Evolutionary conservation across 1,140 invertebrate species (phyloP).

Genomic region (Pseudomyrmex flavicornis): DNA sequence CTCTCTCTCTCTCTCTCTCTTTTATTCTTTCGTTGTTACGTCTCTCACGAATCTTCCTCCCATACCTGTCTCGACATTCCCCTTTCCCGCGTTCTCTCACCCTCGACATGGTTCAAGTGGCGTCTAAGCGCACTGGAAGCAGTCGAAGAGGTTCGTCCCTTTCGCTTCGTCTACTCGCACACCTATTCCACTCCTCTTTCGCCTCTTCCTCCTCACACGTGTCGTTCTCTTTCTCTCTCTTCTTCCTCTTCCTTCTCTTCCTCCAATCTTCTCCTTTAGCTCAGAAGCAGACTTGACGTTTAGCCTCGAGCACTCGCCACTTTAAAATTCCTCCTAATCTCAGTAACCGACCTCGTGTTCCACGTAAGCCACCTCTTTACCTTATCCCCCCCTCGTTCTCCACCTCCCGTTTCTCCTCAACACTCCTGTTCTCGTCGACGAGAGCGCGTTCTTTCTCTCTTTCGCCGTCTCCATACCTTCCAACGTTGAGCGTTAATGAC

Average conservation of each 20-base stretch:
- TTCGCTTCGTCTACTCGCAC: slow-evolving; percentile 52
- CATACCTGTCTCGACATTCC: slow-evolving; percentile 54
- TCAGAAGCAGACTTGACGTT: slow-evolving; percentile 57
- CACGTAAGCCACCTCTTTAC: slow-evolving; percentile 61
- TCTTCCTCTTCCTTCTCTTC: background rate
- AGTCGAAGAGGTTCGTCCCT: slow-evolving; percentile 59
- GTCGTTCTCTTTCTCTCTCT: background rate
- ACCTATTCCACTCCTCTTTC: slow-evolving; percentile 34
- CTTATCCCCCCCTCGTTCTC: background rate
- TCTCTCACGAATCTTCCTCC: slow-evolving; percentile 62
- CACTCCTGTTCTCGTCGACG: background rate
- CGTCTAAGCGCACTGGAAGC: slow-evolving; percentile 65
- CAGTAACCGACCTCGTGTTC: slow-evolving; percentile 70
- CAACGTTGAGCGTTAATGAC: slow-evolving; percentile 71
- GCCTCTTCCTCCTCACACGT: background rate
- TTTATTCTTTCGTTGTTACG: slow-evolving; percentile 51
- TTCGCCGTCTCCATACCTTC: background rate
- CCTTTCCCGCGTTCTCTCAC: slow-evolving; percentile 24
- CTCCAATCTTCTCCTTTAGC: slow-evolving; percentile 37
- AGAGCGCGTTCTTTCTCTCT: slow-evolving; percentile 11
- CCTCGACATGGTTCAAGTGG: slow-evolving; percentile 60
- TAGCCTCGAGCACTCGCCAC: slow-evolving; percentile 69
- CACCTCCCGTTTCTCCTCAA: background rate
- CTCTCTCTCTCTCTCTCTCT: slow-evolving; percentile 14
- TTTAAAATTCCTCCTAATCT: slow-evolving; percentile 76